A percentile compares a stretch with the other conserved stretches of the same genome.
These are phyloP conservation scores for Ceriagrion tenellum DNA, from an alignment of 2,888 invertebrate genomes.

Conservation along the genomic window DNA sequence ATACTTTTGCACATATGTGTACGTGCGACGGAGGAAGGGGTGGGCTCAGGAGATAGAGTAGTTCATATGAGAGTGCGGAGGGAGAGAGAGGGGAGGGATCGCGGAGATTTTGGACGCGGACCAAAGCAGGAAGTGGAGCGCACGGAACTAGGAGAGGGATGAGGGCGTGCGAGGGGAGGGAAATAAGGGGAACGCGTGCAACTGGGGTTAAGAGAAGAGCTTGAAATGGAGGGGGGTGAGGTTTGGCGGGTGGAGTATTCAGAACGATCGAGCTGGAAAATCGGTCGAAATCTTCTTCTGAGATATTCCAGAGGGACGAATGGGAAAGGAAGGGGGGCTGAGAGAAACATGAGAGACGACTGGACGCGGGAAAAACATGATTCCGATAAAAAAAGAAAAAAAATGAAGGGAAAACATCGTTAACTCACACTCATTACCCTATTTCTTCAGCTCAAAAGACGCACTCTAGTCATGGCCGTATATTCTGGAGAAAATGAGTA, in stretches of 20 bases:
- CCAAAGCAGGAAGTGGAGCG: slow-evolving; percentile 27
- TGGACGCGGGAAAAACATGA: background rate
- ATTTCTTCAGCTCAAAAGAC: no score
- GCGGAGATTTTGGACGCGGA: slow-evolving; percentile 4
- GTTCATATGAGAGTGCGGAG: background rate
- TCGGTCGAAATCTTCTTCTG: background rate
- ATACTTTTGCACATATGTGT: background rate
- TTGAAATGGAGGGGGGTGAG: no score
- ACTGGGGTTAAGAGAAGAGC: no score
- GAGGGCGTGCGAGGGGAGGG: background rate
- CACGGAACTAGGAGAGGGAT: background rate
- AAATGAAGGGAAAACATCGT: background rate
- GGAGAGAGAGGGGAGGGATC: background rate
- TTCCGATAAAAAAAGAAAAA: background rate
- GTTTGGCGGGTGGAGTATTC: background rate
- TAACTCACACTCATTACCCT: no score
- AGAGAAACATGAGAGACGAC: background rate
- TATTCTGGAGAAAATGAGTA: no score
- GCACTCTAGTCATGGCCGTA: no score
- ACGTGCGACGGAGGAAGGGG: background rate
- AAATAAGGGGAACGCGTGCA: background rate
- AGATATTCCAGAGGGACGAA: background rate
- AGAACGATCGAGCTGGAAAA: slow-evolving; percentile 1
- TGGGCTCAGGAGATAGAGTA: background rate
- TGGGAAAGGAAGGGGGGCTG: background rate